Conservation (phyloP, 2,888 invertebrate species). For the Anthophora plumipes region DNA sequence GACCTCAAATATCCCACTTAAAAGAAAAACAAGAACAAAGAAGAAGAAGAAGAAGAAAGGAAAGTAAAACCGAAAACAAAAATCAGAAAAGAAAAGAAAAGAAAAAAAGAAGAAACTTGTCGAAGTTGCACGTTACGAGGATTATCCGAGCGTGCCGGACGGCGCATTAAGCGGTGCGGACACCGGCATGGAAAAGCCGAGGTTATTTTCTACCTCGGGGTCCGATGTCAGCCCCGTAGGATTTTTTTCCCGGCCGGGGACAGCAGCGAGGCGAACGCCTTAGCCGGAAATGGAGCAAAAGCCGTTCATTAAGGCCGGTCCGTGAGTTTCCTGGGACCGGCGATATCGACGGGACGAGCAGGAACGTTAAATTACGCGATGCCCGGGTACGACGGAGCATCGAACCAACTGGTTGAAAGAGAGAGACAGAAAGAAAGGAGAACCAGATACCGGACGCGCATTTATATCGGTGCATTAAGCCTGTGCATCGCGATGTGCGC, state of each 20-base stretch:
- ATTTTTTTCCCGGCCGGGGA: conserved; percentile 4
- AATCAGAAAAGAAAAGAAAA: no score
- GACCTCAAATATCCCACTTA: no score
- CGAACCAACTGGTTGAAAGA: not conserved
- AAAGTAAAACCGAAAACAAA: no score
- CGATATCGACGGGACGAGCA: conserved; percentile 65
- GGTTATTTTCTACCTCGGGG: conserved; percentile 15
- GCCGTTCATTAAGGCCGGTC: conserved; percentile 65
- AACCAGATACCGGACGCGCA: conserved; percentile 74
- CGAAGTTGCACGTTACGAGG: no score
- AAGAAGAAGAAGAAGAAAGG: no score
- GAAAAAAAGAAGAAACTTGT: no score
- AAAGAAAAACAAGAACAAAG: no score
- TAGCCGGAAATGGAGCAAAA: conserved; percentile 66
- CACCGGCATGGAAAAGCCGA: conserved; percentile 18
- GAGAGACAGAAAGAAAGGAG: conserved; percentile 43
- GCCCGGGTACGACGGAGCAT: conserved; percentile 31
- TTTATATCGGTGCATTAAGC: conserved; percentile 76
- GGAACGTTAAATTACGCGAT: conserved; percentile 70
- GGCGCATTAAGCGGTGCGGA: not conserved
- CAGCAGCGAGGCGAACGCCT: conserved; percentile 38
- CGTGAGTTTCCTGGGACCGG: conserved; percentile 64
- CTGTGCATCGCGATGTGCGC: conserved; percentile 65
- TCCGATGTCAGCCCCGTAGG: conserved; percentile 31
- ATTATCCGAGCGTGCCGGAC: no score